Evolutionary conservation across 2,797 vertebrate species (phyloP).

Genomic region (Schizopygopsis pylzovi): DNA sequence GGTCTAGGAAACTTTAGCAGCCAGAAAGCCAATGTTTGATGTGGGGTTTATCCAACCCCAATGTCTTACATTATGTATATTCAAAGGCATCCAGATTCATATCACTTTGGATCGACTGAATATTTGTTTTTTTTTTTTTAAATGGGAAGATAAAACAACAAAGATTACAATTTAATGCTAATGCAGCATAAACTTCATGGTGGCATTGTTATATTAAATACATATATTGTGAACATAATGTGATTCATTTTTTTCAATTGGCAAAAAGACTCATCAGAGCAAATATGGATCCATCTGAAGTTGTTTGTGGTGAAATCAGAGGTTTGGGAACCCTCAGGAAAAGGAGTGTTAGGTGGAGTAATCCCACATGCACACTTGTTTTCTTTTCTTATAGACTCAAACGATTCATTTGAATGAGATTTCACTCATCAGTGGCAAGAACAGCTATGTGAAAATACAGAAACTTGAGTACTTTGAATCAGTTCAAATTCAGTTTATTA

Average conservation of each 20-base stretch:
- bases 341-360: slow-evolving; percentile 36
- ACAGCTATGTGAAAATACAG: not conserved
- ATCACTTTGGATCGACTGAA: not conserved
- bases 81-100: not conserved
- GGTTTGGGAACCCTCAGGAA: slow-evolving; percentile 32
- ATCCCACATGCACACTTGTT: slow-evolving; percentile 31
- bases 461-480: not conserved
- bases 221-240: not conserved
- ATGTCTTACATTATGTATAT: not conserved
- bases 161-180: not conserved
- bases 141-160: not conserved
- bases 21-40: slow-evolving; percentile 1
- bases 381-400: slow-evolving; percentile 13
- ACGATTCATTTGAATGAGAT: not conserved
- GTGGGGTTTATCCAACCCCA: not conserved
- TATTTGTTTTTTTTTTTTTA: not conserved
- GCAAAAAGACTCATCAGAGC: not conserved
- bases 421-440: not conserved
- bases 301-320: slow-evolving; percentile 25
- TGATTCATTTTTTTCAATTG: not conserved
- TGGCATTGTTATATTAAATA: slow-evolving; percentile 53
- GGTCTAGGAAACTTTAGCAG: slow-evolving; percentile 4
- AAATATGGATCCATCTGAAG: slow-evolving; percentile 14
- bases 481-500: not conserved
- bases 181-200: slow-evolving; percentile 21